Evolutionary conservation across 2,113 vertebrate species (phyloP).

Genomic region (Progne subis): DNA sequence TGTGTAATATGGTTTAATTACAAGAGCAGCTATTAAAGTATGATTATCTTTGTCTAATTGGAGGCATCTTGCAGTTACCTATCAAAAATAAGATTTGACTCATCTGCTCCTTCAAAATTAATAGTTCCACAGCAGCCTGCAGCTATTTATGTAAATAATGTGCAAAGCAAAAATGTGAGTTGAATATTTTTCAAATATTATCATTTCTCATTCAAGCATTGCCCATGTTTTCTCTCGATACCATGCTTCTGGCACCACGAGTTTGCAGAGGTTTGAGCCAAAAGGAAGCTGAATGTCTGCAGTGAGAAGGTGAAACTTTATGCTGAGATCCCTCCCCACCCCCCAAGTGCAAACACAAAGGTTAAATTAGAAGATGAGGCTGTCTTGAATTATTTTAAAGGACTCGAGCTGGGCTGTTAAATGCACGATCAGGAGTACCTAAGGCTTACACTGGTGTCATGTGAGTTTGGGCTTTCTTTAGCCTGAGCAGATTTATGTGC

Average conservation of each 20-base stretch:
- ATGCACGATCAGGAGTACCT: background rate
- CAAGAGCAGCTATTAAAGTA: background rate
- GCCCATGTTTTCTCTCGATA: background rate
- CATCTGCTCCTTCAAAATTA: background rate
- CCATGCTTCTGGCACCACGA: background rate
- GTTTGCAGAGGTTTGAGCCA: background rate
- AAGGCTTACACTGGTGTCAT: background rate
- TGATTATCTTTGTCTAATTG: conserved; percentile 16
- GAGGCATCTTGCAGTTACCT: conserved; percentile 9
- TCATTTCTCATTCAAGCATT: background rate
- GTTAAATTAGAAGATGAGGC: conserved; percentile 48
- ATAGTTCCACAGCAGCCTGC: background rate
- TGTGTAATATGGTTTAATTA: background rate
- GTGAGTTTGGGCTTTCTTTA: conserved; percentile 17
- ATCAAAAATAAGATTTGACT: conserved; percentile 31
- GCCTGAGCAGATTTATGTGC: background rate
- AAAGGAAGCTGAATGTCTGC: background rate
- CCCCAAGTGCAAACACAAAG: background rate
- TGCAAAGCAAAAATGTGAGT: background rate
- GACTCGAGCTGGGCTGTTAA: background rate
- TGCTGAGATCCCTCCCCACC: background rate
- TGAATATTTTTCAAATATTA: background rate
- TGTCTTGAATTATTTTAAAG: conserved; percentile 20
- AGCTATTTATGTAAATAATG: background rate
- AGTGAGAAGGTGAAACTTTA: conserved; percentile 11